These are phyloP conservation scores for Leucoma salicis DNA, from an alignment of 2,888 invertebrate genomes.

Conservation along the genomic window DNA sequence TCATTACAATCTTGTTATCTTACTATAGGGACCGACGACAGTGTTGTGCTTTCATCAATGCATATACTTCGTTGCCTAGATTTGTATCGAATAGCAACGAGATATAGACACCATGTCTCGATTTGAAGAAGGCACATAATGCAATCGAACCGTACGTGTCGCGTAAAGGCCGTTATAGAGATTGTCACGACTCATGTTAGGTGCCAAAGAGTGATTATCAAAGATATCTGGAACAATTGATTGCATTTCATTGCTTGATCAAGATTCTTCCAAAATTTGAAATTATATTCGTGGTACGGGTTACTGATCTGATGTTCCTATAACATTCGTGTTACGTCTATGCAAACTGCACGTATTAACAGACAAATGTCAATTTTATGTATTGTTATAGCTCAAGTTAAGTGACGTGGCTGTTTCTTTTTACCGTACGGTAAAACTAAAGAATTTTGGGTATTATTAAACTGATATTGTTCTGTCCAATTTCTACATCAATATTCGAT, in stretches of 20 bases:
- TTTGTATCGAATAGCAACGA: slow-evolving; percentile 33
- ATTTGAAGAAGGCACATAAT: slow-evolving; percentile 38
- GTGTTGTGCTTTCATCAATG: slow-evolving; percentile 54
- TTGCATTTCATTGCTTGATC: slow-evolving; percentile 62
- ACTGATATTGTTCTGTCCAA: slow-evolving; percentile 71
- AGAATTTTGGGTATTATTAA: slow-evolving; percentile 56
- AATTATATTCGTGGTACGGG: slow-evolving; percentile 75
- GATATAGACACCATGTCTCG: slow-evolving; percentile 2
- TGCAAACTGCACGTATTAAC: slow-evolving; percentile 55
- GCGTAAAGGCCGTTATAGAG: slow-evolving; percentile 47
- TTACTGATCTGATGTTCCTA: slow-evolving; percentile 81
- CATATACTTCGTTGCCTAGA: slow-evolving; percentile 67
- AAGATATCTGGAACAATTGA: slow-evolving; percentile 73
- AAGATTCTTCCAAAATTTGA: slow-evolving; percentile 75
- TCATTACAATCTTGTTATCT: slow-evolving; percentile 55
- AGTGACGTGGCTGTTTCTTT: slow-evolving; percentile 72
- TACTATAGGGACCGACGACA: slow-evolving; percentile 62
- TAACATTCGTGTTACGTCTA: slow-evolving; percentile 63
- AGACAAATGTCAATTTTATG: slow-evolving; percentile 73
- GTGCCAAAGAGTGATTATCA: slow-evolving; percentile 82
- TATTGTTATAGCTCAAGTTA: slow-evolving; percentile 78
- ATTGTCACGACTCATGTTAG: slow-evolving; percentile 64
- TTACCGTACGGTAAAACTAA: slow-evolving; percentile 60
- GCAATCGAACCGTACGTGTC: slow-evolving; percentile 49
- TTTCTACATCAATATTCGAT: slow-evolving; percentile 59